Evolutionary conservation across 2,888 invertebrate genomes (phyloP).

Genomic region (Minunthozetes semirufus): DNA sequence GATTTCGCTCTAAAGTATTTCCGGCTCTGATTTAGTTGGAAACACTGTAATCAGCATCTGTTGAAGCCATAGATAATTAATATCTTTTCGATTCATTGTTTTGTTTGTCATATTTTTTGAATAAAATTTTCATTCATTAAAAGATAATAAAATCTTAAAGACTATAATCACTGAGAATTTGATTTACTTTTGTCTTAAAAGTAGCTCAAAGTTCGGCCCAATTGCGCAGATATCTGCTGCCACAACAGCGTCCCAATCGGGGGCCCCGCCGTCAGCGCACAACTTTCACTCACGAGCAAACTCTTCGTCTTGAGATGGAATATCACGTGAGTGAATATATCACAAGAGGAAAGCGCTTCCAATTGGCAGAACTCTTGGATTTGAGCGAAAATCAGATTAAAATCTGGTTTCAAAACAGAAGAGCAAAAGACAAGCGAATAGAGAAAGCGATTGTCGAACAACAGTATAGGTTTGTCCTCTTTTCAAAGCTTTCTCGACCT

Average conservation of each 20-base stretch:
- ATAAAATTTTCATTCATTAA: background rate
- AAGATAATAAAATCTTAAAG: background rate
- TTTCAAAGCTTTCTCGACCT: background rate
- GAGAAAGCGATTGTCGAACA: conserved; percentile 93
- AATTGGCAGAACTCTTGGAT: conserved; percentile 62
- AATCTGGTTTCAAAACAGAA: conserved; percentile 88
- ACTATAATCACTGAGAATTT: background rate
- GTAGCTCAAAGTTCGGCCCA: conserved; percentile 11
- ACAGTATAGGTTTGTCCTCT: conserved; percentile 67
- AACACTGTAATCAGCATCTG: conserved; percentile 19
- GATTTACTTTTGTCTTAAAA: background rate
- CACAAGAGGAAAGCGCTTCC: conserved; percentile 71
- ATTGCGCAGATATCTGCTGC: background rate
- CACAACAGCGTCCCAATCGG: conserved; percentile 58
- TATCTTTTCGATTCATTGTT: conserved; percentile 5
- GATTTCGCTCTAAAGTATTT: conserved; percentile 12
- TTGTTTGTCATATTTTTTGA: background rate
- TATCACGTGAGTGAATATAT: conserved; percentile 89
- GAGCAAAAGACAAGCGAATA: conserved; percentile 91
- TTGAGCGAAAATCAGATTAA: conserved; percentile 74
- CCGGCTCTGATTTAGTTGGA: conserved; percentile 13
- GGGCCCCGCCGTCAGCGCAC: conserved; percentile 70
- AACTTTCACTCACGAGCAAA: conserved; percentile 90
- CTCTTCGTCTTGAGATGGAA: conserved; percentile 77
- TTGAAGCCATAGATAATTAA: conserved; percentile 6